Base-by-base conservation (phyloP, 2,113 vertebrate genomes). In the Brachyistius frenatus region DNA sequence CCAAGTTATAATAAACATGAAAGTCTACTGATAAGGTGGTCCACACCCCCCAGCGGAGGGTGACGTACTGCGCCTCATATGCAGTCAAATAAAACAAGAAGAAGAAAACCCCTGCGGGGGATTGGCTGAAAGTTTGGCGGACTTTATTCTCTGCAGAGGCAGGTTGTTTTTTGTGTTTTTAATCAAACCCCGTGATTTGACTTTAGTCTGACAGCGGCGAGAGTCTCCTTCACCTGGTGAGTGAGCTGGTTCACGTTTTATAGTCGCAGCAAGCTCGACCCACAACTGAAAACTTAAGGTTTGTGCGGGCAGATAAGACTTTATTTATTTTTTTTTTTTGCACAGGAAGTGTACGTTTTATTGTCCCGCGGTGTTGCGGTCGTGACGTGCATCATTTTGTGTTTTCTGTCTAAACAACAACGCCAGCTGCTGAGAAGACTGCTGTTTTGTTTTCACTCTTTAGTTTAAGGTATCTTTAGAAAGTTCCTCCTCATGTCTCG, bases 101-200 rank as follows among this genome's bases (percentile, higher is more conserved):
- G 57, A 84, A 33, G 11, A 50, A 11, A 1, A 0, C 0, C 13
- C 0, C 23, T 15, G 41, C 0, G 11, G 23, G 23, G 23, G 89
- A 92, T 93, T 91, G 89, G 91, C 72, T 2, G 7, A 65, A 79
- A 85, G 72, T 88, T 92, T 93, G 13, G 92, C 92, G 91, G 92
- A 92, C 88, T 93, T 91, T 88, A 61, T 11, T 52, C 73, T 58
- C 4, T 1, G 10, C 3, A 2, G 16, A 7, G 50, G 2, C 4
- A 1, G 9, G 2, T 39, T n/a, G 47, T 3, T 37, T 23, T 23
- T 23, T n/a, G n/a, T n/a, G n/a, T 23, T 23, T 23, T 23, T 23
- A 23, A 23, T 23, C 23, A 23, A 23, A 23, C 23, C 23, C 23
- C 23, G 23, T 23, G 23, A 23, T 23, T 23, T 23, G 23, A 23